A percentile compares a stretch with the other conserved stretches of the same genome.
phyloP scores from a whole-genome alignment of 2,113 vertebrate genomes.

The Gallinago paraguaiae region DNA sequence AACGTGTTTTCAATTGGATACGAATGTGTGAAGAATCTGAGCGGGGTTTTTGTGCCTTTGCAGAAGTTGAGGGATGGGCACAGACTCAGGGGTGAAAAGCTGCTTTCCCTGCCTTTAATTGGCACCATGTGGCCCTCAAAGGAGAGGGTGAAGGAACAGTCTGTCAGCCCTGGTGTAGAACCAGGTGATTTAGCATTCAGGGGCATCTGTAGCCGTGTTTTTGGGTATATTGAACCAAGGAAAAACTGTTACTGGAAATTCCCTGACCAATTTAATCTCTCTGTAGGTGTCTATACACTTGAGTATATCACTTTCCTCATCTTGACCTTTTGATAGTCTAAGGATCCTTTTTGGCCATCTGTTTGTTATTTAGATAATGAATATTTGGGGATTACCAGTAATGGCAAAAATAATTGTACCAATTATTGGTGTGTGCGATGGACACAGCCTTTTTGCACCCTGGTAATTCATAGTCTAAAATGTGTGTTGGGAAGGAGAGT shows the following conservation, averaged over 20 bases:
- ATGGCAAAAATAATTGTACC: not conserved
- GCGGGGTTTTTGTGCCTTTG: not conserved
- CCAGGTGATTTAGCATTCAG: rapidly evolving
- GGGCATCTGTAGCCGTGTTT: rapidly evolving
- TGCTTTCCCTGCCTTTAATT: not conserved
- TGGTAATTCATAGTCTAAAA: not conserved
- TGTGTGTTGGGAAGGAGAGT: not conserved
- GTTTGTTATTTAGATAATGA: not conserved
- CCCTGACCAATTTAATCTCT: not conserved
- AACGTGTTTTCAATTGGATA: not conserved
- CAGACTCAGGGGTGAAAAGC: not conserved
- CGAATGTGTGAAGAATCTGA: not conserved
- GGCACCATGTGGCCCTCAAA: not conserved
- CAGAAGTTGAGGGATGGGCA: not conserved
- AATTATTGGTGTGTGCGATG: not conserved
- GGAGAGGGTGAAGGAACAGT: not conserved
- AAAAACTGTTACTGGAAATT: not conserved
- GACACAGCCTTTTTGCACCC: not conserved
- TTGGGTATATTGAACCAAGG: not conserved
- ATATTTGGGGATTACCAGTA: conserved; percentile 58
- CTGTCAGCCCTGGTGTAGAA: rapidly evolving
- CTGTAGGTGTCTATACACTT: not conserved
- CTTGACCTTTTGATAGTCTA: not conserved
- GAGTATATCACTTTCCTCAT: not conserved
- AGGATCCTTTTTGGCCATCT: not conserved